Evolutionary conservation across 2,113 vertebrate genomes (phyloP).

Genomic region (Smithornis capensis): DNA sequence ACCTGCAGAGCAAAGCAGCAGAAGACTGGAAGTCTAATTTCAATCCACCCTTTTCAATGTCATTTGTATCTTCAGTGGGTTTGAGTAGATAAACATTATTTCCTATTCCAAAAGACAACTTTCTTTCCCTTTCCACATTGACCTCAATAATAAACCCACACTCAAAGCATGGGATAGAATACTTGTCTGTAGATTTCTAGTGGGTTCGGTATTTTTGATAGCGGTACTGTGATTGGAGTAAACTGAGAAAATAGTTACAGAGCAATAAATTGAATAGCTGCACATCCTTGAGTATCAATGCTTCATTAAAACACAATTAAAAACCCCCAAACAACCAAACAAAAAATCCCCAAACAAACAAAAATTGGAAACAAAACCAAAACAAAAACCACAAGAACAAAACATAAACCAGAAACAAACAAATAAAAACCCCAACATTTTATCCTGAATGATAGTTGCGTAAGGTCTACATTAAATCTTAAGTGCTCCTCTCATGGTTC

Average conservation of each 20-base stretch:
- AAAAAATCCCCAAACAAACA: not conserved
- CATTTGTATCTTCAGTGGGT: not conserved
- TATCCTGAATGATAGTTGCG: not conserved
- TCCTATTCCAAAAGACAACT: not conserved
- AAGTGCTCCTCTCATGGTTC: constrained; percentile 21
- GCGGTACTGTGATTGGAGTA: not conserved
- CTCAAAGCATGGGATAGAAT: not conserved
- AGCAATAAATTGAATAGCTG: not conserved
- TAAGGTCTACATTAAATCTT: constrained; percentile 48
- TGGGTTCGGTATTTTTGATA: not conserved
- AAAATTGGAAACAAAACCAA: not conserved
- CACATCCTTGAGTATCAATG: not conserved
- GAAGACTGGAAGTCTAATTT: not conserved
- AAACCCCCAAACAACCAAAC: not conserved
- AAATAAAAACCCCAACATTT: not conserved
- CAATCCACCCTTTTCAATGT: not conserved
- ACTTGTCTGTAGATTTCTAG: not conserved
- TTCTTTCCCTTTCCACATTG: not conserved
- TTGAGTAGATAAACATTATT: not conserved
- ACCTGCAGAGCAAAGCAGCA: not conserved
- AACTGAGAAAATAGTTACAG: not conserved
- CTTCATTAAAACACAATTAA: not conserved
- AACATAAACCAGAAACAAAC: too few relatives aligned
- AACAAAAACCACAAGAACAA: not conserved
- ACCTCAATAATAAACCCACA: not conserved